Percentiles rank a stretch among this genome's conserved stretches.
Conservation (phyloP, 2,888 invertebrate genomes). For the Mactromeris polynyma region DNA sequence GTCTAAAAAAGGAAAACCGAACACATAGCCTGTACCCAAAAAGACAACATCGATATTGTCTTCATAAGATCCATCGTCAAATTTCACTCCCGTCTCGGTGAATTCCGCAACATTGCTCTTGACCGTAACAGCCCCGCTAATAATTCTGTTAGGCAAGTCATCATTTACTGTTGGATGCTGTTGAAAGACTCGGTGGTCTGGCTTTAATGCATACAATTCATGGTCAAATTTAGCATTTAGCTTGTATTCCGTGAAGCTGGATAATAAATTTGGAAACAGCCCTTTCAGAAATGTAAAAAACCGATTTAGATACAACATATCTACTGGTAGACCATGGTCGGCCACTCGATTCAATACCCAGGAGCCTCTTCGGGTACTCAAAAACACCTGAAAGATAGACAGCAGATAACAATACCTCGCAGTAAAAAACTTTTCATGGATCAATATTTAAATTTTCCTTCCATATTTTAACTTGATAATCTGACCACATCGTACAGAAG, state of each 20-base stretch:
- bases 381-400: constrained; percentile 83
- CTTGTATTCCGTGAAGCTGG: constrained; percentile 33
- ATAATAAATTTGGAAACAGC: constrained; percentile 41
- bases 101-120: constrained; percentile 82
- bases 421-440: no score
- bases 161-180: constrained; percentile 87
- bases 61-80: constrained; percentile 82
- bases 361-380: constrained; percentile 87
- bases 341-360: constrained; percentile 87
- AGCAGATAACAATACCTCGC: background rate
- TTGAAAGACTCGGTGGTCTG: constrained; percentile 81
- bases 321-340: constrained; percentile 80
- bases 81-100: constrained; percentile 82
- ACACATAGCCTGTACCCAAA: constrained; percentile 86
- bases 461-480: no score
- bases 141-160: constrained; percentile 86
- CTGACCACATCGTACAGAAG: no score
- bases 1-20: constrained; percentile 87
- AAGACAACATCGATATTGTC: constrained; percentile 85
- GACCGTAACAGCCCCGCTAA: constrained; percentile 85
- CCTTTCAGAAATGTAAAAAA: background rate
- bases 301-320: constrained; percentile 74
- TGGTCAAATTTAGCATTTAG: constrained; percentile 85
- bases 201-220: constrained; percentile 85
- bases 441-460: no score